phyloP scores from a whole-genome alignment of 2,797 vertebrate genomes.

The Lacerta agilis region DNA sequence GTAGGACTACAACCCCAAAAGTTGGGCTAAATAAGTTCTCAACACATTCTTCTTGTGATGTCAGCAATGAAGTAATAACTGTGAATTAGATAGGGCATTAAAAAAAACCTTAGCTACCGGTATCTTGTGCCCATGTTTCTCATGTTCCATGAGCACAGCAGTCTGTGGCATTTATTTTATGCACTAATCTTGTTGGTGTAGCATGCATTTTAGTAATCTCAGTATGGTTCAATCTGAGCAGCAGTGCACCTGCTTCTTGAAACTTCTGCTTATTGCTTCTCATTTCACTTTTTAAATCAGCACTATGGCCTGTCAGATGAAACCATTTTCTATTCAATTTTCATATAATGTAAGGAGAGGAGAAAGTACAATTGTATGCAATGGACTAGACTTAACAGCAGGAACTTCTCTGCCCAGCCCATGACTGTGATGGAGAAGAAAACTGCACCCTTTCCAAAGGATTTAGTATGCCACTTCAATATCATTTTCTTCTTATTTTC shows the following conservation, averaged over 20 bases:
- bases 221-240: neutral
- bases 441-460: too few species aligned
- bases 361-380: neutral
- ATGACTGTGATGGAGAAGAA: too few species aligned
- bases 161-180: neutral
- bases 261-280: neutral
- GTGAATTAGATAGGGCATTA: neutral
- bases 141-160: neutral
- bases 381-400: neutral
- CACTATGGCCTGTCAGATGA: neutral
- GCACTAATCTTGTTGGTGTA: neutral
- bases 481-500: too few species aligned
- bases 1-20: too few species aligned
- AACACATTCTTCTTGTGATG: conserved; percentile 31
- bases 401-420: neutral
- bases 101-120: neutral
- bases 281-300: neutral
- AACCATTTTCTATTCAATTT: neutral
- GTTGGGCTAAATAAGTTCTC: conserved; percentile 27
- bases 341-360: neutral
- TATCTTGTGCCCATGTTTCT: neutral
- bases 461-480: too few species aligned
- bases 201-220: neutral
- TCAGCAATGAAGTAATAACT: neutral
- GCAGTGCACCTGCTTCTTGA: neutral